Conservation (phyloP, 1,140 invertebrate genomes). For the Heliconius himera region DNA sequence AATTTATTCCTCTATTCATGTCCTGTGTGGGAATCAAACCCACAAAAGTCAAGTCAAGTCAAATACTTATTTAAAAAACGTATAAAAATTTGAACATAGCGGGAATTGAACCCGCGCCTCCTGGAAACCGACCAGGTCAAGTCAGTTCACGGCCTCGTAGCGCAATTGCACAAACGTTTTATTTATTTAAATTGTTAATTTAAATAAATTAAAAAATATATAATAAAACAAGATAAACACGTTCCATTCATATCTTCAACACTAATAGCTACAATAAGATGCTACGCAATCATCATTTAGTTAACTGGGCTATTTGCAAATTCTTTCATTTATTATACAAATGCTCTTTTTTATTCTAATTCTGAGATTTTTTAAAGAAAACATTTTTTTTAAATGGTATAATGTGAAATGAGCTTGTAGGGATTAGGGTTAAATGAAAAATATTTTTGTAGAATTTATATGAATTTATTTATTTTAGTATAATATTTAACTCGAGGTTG, state of each 20-base stretch:
- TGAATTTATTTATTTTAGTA: neutral
- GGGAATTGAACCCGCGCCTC: no score
- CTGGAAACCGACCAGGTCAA: no score
- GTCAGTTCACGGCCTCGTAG: no score
- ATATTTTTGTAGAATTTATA: neutral
- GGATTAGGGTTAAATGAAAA: neutral
- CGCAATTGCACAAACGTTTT: no score
- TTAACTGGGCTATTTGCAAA: constrained; percentile 38
- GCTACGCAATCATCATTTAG: constrained; percentile 31
- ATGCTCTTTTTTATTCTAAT: constrained; percentile 55
- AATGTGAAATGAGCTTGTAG: neutral
- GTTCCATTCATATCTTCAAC: neutral
- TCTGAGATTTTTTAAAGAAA: constrained; percentile 51
- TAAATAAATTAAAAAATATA: neutral
- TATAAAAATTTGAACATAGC: no score
- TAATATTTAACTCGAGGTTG: no score
- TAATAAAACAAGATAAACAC: neutral
- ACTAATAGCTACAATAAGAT: constrained; percentile 15
- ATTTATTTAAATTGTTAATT: neutral
- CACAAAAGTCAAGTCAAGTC: no score
- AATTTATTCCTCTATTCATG: no score
- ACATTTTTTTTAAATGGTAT: neutral
- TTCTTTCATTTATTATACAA: constrained; percentile 41
- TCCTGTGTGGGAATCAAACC: no score
- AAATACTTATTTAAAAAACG: no score